Evolutionary conservation across 2,113 vertebrate species (phyloP).

Genomic region (Clarias magur): DNA sequence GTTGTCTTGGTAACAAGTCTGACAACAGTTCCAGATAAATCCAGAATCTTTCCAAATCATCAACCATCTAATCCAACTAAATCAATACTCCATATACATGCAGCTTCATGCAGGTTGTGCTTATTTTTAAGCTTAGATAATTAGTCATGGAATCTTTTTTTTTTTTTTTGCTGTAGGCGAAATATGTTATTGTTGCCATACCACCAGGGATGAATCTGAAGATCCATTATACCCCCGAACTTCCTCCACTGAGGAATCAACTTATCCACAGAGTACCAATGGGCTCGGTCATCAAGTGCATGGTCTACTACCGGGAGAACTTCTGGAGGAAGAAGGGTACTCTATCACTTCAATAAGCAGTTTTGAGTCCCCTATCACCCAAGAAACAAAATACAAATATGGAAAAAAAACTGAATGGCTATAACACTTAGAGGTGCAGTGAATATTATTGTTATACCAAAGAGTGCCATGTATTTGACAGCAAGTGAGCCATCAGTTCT

Average conservation of each 20-base stretch:
- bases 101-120: background rate
- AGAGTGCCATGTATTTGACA: too few relatives aligned
- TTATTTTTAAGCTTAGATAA: background rate
- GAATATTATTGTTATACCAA: too few relatives aligned
- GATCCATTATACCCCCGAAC: conserved; percentile 90
- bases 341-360: background rate
- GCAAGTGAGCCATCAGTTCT: too few relatives aligned
- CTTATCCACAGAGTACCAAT: conserved; percentile 89
- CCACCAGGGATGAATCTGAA: conserved; percentile 85
- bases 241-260: conserved; percentile 91
- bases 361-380: background rate
- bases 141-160: background rate
- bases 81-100: background rate
- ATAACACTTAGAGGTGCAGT: too few relatives aligned
- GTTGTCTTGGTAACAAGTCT: background rate
- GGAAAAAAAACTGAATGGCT: too few relatives aligned
- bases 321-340: conserved; percentile 95
- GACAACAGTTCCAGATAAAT: background rate
- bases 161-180: conserved; percentile 72
- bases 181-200: conserved; percentile 86
- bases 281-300: conserved; percentile 97
- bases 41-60: background rate
- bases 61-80: background rate
- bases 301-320: conserved; percentile 92
- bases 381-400: background rate